phyloP scores from a whole-genome alignment of 2,113 vertebrate species.

The Pterophyllum scalare region DNA sequence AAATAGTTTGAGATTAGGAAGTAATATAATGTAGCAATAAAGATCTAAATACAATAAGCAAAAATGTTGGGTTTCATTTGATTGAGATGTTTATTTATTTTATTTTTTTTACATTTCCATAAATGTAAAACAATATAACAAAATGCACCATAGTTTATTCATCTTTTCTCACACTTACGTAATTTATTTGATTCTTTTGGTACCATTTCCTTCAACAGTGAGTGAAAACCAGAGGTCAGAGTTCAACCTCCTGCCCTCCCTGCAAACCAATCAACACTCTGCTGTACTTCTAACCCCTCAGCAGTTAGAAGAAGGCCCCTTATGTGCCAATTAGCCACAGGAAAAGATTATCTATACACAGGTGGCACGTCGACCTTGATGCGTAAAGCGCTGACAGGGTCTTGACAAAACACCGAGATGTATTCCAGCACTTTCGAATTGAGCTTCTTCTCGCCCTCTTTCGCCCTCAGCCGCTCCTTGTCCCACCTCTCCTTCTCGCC shows the following conservation, averaged over 20 bases:
- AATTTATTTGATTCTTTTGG: constrained; percentile 17
- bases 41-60: constrained; percentile 6
- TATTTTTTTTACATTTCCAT: constrained; percentile 63
- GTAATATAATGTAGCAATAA: constrained; percentile 1
- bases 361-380: constrained; percentile 78
- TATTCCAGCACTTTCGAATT: constrained; percentile 72
- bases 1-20: background rate
- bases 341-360: constrained; percentile 69
- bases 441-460: constrained; percentile 67
- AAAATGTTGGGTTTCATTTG: constrained; percentile 18
- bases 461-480: constrained; percentile 65
- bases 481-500: constrained; percentile 74
- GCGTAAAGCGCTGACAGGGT: constrained; percentile 76
- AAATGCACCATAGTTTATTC: constrained; percentile 63
- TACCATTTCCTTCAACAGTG: constrained; percentile 18
- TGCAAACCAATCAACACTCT: constrained; percentile 25
- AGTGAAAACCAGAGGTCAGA: constrained; percentile 42
- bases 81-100: constrained; percentile 60
- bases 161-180: background rate
- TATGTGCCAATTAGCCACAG: constrained; percentile 47
- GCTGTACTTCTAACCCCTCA: constrained; percentile 28
- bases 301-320: constrained; percentile 62
- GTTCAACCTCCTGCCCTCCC: constrained; percentile 39
- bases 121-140: constrained; percentile 66
- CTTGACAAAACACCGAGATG: constrained; percentile 78